Base-by-base conservation (phyloP, 2,113 vertebrate genomes). In the Paralichthys olivaceus region DNA sequence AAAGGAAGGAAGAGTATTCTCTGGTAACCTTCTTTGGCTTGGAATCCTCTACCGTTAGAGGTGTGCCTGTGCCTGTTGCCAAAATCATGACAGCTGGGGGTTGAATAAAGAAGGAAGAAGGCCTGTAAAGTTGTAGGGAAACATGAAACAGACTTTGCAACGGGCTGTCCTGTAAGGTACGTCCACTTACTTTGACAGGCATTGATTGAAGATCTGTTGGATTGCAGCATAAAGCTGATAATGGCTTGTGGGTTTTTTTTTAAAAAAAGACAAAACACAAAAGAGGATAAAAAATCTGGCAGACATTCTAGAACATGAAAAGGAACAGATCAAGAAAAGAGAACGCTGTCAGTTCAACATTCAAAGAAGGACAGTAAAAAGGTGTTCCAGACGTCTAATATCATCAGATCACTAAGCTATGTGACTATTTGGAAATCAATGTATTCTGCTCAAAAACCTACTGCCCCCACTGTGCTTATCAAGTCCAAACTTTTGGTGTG, bases 1-100 rank as follows among this genome's bases (percentile, higher is more conserved):
- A 66, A 75, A 40, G 26, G 29, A 19, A 59, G 58, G 76, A 55
- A 45, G 1, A 40, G 69, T 77, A 80, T 53, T 53, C 29, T 51
- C 15, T 56, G 54, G 23, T 69, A 17, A 29, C 26, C 25, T 25
- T 15, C 9, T 76, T 72, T 75, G 54, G 64, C 58, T 43, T 77
- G 68, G 69, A 67, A 70, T 77, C 45, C 55, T 66, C 69, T 54
- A 26, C 29, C 56, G 60, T 66, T 77, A 69, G 14, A 66, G 64
- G 45, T 66, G 64, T 51, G 20, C 12, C 63, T 20, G 25, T 11
- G n/a, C 32, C 29, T 57, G 54, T 56, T 86, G 63, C 77, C 69
- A 73, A 83, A 76, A 55, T 23, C 13, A 32, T 62, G 67, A 75
- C 61, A 72, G 56, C 25, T 15, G 6, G 17, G n/a, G 70, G 72